Percentiles rank a stretch among this genome's conserved stretches.
phyloP scores from a whole-genome alignment of 2,113 vertebrate genomes.

The Piprites chloris region DNA sequence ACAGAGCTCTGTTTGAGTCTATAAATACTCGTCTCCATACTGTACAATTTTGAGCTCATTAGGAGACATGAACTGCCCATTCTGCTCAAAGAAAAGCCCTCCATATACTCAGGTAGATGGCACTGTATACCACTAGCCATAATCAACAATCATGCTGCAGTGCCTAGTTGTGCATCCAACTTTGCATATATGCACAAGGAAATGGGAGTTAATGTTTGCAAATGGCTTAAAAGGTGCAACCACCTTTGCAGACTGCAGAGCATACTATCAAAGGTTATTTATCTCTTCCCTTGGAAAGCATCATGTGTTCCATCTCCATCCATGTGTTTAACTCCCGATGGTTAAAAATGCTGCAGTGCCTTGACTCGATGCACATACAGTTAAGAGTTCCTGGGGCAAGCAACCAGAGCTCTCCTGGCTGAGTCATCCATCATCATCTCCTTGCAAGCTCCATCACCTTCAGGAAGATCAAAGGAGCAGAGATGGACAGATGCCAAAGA shows the following conservation, averaged over 20 bases:
- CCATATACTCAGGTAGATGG: neutral
- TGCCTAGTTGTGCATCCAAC: neutral
- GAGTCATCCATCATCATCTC: neutral
- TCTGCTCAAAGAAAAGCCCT: neutral
- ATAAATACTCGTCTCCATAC: slow-evolving; percentile 1
- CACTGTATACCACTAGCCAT: neutral
- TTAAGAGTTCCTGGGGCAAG: neutral
- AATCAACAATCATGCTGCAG: neutral
- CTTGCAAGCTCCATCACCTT: neutral
- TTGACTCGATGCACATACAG: neutral
- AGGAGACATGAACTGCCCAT: neutral
- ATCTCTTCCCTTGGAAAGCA: neutral
- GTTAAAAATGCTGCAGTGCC: neutral
- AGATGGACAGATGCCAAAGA: neutral
- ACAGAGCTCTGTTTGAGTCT: slow-evolving; percentile 13
- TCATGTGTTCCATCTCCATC: neutral
- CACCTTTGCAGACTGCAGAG: neutral
- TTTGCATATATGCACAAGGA: neutral
- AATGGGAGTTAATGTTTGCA: neutral
- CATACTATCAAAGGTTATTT: neutral
- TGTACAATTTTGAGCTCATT: slow-evolving; percentile 13
- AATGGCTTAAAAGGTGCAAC: neutral
- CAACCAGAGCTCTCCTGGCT: neutral
- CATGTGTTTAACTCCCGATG: neutral
- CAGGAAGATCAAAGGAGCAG: neutral